phyloP scores from a whole-genome alignment of 2,888 invertebrate genomes.

The Mythimna ferrago region DNA sequence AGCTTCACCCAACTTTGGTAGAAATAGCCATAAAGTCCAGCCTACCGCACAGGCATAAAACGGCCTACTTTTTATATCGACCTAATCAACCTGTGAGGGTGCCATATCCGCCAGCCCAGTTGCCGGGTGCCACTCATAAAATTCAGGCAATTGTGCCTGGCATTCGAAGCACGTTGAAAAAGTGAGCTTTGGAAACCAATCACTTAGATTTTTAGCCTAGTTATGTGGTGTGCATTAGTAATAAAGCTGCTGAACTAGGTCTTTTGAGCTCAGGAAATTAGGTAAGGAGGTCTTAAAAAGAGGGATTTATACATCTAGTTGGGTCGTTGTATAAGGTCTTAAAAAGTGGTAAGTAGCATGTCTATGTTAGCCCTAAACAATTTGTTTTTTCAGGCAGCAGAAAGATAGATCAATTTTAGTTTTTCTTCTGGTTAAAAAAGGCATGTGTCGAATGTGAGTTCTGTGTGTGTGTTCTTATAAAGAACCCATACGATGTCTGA shows the following conservation, averaged over 20 bases:
- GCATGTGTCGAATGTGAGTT: too few relatives aligned
- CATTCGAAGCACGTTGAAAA: slow-evolving; percentile 57
- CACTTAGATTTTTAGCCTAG: slow-evolving; percentile 52
- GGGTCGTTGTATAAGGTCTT: too few relatives aligned
- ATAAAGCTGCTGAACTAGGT: slow-evolving; percentile 20
- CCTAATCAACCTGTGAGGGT: slow-evolving; percentile 54
- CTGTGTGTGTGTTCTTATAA: too few relatives aligned
- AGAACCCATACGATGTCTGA: too few relatives aligned
- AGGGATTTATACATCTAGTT: background rate
- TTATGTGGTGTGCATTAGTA: slow-evolving; percentile 37
- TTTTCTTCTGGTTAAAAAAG: background rate
- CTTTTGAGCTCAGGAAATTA: background rate
- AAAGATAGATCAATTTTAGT: background rate
- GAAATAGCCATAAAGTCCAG: slow-evolving; percentile 46
- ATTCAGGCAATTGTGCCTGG: slow-evolving; percentile 38
- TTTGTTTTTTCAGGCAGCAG: background rate
- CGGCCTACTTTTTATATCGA: slow-evolving; percentile 44
- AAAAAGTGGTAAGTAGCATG: background rate
- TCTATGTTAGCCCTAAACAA: too few relatives aligned
- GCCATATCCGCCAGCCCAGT: background rate
- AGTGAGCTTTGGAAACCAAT: slow-evolving; percentile 48
- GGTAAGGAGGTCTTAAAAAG: background rate
- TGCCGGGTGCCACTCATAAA: slow-evolving; percentile 42
- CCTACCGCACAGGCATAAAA: slow-evolving; percentile 50
- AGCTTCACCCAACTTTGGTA: slow-evolving; percentile 25